Evolutionary conservation across 1,140 invertebrate species (phyloP).

Genomic region (Chionoecetes opilio): DNA sequence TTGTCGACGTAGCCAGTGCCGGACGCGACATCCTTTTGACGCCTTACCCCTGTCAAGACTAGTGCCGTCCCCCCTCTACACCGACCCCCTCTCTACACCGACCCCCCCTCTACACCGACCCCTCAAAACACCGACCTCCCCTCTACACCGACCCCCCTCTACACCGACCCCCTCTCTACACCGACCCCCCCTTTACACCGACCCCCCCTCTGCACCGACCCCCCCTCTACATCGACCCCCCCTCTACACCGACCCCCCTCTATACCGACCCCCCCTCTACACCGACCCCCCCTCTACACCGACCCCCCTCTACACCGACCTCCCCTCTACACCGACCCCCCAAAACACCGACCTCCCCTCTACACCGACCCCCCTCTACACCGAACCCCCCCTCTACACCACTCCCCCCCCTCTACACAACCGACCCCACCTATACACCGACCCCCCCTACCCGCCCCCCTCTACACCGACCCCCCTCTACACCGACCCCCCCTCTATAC

Average conservation of each 20-base stretch:
- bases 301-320: background rate
- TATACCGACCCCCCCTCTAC: background rate
- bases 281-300: background rate
- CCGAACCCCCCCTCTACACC: too few species aligned
- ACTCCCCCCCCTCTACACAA: background rate
- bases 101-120: background rate
- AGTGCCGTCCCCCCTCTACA: background rate
- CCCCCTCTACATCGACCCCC: background rate
- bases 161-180: too few species aligned
- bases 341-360: too few species aligned
- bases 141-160: too few species aligned
- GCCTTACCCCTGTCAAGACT: background rate
- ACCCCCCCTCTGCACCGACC: too few species aligned
- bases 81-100: background rate
- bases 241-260: background rate
- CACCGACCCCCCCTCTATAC: too few species aligned
- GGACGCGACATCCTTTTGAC: conserved; percentile 33
- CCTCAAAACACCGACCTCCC: too few species aligned
- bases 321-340: too few species aligned
- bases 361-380: too few species aligned
- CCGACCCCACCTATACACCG: background rate
- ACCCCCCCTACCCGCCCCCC: background rate
- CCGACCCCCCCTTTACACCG: too few species aligned
- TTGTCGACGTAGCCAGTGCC: conserved; percentile 46
- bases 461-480: too few species aligned